These are phyloP conservation scores for Panthera uncia DNA, from an alignment of 2,113 vertebrate species.

Conservation along the genomic window DNA sequence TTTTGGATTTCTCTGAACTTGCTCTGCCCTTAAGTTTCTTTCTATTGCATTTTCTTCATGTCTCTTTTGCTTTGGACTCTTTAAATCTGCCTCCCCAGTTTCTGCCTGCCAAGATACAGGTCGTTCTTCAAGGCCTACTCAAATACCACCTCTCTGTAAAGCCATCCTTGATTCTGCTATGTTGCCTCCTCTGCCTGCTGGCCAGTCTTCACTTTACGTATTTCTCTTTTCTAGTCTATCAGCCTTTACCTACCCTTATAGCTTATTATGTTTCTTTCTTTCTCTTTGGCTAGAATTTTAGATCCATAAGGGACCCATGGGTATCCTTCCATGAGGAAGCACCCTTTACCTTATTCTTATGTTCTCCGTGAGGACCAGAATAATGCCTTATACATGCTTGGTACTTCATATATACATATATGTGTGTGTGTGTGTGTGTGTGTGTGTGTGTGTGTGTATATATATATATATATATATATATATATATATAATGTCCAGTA, in stretches of 20 bases:
- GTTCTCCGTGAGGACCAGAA: neutral
- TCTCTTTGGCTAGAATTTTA: constrained; percentile 16
- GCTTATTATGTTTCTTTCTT: neutral
- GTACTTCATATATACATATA: neutral
- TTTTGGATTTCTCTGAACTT: neutral
- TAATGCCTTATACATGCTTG: neutral
- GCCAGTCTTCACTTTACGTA: neutral
- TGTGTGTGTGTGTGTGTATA: neutral
- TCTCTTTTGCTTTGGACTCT: neutral
- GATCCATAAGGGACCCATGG: neutral
- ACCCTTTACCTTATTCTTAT: neutral
- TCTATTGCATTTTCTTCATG: neutral
- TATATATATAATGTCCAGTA: neutral
- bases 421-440: neutral
- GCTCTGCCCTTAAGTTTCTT: neutral
- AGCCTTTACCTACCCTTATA: neutral
- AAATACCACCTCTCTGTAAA: neutral
- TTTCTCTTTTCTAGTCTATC: constrained; percentile 1
- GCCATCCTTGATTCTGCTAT: neutral
- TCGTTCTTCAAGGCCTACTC: neutral
- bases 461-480: neutral
- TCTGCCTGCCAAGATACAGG: neutral
- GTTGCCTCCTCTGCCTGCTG: neutral
- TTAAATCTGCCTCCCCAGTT: neutral
- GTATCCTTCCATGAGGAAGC: neutral